These are phyloP conservation scores for Conger conger DNA, from an alignment of 2,113 vertebrate species.

Conservation along the genomic window DNA sequence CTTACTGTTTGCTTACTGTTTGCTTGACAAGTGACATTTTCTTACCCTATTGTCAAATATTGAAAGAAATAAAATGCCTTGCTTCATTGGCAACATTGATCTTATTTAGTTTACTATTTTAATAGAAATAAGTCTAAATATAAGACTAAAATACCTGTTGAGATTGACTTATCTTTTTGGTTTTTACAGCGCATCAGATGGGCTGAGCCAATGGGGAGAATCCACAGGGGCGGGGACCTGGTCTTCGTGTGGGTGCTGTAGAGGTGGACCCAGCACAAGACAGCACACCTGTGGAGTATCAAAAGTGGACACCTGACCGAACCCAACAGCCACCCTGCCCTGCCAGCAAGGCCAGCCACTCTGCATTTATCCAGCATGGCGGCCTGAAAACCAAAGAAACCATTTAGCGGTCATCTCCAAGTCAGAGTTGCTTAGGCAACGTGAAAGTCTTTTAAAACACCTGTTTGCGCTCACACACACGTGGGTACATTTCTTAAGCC, in stretches of 20 bases:
- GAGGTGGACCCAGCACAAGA: neutral
- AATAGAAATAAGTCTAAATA: too few relatives aligned
- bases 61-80: too few relatives aligned
- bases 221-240: neutral
- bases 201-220: neutral
- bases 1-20: too few relatives aligned
- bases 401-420: neutral
- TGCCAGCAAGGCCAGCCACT: neutral
- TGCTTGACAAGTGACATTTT: too few relatives aligned
- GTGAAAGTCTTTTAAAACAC: neutral
- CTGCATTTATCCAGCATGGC: neutral
- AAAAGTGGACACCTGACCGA: neutral
- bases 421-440: neutral
- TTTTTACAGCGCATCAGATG: neutral
- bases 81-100: too few relatives aligned
- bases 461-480: neutral
- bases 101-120: too few relatives aligned
- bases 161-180: too few relatives aligned
- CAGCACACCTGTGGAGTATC: neutral
- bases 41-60: too few relatives aligned
- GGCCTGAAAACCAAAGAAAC: neutral
- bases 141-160: too few relatives aligned
- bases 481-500: neutral
- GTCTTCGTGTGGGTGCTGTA: neutral
- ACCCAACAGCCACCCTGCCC: neutral